Evolutionary conservation across 2,797 vertebrate species (phyloP).

Genomic region (Chromobotia macracanthus): DNA sequence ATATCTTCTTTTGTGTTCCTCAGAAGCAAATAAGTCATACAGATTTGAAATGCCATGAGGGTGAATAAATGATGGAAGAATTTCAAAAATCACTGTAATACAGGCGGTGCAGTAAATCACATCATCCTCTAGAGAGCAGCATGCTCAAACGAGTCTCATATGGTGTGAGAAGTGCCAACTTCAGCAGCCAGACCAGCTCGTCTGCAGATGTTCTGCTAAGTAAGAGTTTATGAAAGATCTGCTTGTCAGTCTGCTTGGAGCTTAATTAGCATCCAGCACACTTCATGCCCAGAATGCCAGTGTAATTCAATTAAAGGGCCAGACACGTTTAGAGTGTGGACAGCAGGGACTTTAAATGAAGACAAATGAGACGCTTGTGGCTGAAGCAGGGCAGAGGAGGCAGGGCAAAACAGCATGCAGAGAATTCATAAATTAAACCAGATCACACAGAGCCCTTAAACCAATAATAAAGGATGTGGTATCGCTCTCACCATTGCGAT

Average conservation of each 20-base stretch:
- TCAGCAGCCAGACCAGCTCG: constrained; percentile 27
- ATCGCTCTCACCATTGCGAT: not conserved
- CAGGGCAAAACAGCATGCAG: not conserved
- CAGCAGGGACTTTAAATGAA: constrained; percentile 3
- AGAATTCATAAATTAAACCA: not conserved
- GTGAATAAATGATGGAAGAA: not conserved
- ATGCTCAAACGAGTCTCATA: constrained; percentile 39
- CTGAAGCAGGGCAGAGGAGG: not conserved
- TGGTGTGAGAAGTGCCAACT: constrained; percentile 7
- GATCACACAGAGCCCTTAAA: not conserved
- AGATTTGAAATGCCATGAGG: too few species aligned
- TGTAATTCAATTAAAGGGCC: constrained; percentile 20
- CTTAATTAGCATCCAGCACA: constrained; percentile 27
- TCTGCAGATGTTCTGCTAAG: constrained; percentile 32
- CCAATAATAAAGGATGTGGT: not conserved
- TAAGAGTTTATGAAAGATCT: constrained; percentile 38
- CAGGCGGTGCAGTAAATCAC: not conserved
- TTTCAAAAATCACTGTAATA: not conserved
- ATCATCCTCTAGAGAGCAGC: constrained; percentile 69
- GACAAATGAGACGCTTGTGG: not conserved
- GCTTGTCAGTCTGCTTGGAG: constrained; percentile 11
- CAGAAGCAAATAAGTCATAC: constrained; percentile 63
- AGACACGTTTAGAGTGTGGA: constrained; percentile 9
- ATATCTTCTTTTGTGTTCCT: too few species aligned
- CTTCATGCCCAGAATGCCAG: constrained; percentile 17